phyloP scores from a whole-genome alignment of 2,113 vertebrate species.

The Salvelinus fontinalis region DNA sequence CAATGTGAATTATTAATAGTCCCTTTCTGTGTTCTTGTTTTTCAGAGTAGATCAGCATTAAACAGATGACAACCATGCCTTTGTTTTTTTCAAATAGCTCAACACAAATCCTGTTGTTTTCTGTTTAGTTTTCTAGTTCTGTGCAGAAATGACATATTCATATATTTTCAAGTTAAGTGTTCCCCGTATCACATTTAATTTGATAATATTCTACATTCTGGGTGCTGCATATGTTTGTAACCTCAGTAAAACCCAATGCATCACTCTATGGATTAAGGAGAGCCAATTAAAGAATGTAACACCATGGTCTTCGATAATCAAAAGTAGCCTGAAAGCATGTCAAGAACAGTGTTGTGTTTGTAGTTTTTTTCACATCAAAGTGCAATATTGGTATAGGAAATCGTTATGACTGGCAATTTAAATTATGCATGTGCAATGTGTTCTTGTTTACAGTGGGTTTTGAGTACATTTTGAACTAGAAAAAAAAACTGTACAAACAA shows the following conservation, averaged over 20 bases:
- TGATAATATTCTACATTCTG: not conserved
- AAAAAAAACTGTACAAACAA: not conserved
- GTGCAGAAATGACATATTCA: not conserved
- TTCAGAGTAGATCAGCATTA: conserved; percentile 57
- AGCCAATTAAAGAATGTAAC: not conserved
- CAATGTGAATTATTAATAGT: conserved; percentile 1
- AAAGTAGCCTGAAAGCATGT: not conserved
- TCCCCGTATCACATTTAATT: not conserved
- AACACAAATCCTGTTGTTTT: not conserved
- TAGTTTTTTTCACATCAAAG: not conserved
- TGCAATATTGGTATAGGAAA: not conserved
- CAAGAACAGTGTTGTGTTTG: not conserved
- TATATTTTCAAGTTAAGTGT: not conserved
- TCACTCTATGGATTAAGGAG: too few relatives aligned
- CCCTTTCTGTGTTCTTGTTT: conserved; percentile 24
- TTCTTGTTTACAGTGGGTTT: conserved; percentile 1
- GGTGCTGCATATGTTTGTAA: not conserved
- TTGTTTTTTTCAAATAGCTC: not conserved
- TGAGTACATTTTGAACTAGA: conserved; percentile 10
- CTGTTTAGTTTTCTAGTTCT: not conserved
- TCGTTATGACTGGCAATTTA: not conserved
- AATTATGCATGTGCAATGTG: conserved; percentile 5
- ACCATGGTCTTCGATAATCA: not conserved
- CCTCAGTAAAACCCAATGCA: not conserved
- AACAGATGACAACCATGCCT: conserved; percentile 12